Evolutionary conservation across 2,888 invertebrate species (phyloP), one percentile per base, ranked within the genome.

Genomic region (Marasmarcha lunaedactyla): DNA sequence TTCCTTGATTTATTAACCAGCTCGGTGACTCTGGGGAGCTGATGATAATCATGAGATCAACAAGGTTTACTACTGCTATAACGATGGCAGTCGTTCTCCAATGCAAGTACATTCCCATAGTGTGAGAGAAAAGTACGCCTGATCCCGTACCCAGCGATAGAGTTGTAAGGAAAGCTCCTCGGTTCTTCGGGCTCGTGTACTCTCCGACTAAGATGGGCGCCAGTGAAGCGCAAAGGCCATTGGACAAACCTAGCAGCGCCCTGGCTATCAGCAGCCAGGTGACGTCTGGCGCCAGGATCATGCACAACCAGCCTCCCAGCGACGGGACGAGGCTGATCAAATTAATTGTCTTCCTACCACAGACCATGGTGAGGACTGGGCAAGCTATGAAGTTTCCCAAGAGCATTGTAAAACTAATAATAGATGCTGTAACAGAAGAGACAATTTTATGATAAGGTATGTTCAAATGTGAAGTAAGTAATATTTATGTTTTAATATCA

Each of bases 11-110:
- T 0, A 87, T 72, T 13, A 90, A 53, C 88, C 88, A 90, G 40
- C 78, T 76, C 0, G 89, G 89, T 1, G 89, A 85, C 59, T 90
- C 90, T 0, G 87, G 87, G 1, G 67, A 63, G 33, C 57, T 61
- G 15, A 66, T 49, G 1, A 63, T 58, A 4, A 70, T 60, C 0
- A 70, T 14, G 20, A 87, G 55, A 15, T 85, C 72, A 1, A 74
- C 45, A 5, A 85, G 57, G 0, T 84, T 71, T 3, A 85, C 57
- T 1, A 62, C 43, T 0, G 71, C 67, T 41, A 79, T 77, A 1
- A 86, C 53, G 5, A 84, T 54, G 0, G 86, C 86, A 1, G 84
- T 78, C 2, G 57, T 57, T 49, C 83, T 67, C 88, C 88, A 88
- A 26, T 64, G 56, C 1, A 86, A 52, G 48, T 77, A 85, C 1